Evolutionary conservation across 2,113 vertebrate genomes (phyloP).

Genomic region (Chloroceryle aenea): DNA sequence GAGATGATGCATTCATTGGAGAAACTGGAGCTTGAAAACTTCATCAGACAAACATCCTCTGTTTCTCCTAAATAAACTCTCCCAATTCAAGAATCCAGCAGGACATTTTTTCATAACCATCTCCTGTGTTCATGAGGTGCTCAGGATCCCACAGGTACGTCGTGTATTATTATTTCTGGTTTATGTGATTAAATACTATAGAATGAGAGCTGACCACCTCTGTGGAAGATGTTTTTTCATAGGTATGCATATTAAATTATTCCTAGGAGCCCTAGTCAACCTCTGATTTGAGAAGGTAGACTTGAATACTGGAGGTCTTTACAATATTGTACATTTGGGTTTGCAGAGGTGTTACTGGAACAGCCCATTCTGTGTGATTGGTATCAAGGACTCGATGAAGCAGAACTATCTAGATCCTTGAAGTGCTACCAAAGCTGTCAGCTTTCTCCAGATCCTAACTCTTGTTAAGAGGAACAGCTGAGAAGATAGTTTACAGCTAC

Average conservation of each 20-base stretch:
- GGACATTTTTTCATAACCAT: not conserved
- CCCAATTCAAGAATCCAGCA: not conserved
- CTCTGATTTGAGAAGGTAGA: not conserved
- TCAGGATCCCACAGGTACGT: slow-evolving; percentile 24
- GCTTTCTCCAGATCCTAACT: not conserved
- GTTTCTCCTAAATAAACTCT: not conserved
- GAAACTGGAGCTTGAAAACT: slow-evolving; percentile 22
- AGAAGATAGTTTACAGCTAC: slow-evolving; percentile 32
- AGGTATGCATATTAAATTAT: not conserved
- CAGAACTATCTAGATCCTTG: not conserved
- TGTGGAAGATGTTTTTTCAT: not conserved
- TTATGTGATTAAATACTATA: not conserved
- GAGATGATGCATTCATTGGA: not conserved
- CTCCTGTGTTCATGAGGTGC: not conserved
- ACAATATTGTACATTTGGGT: not conserved
- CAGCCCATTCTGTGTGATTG: not conserved
- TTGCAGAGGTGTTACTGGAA: not conserved
- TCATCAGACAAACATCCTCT: not conserved
- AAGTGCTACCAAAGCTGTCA: not conserved
- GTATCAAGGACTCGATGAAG: not conserved
- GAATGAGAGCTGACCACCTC: not conserved
- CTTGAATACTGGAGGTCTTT: not conserved
- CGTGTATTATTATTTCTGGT: not conserved
- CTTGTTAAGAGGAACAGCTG: not conserved
- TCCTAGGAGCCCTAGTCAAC: not conserved